Percentiles rank a stretch among this genome's conserved stretches.
Conservation (phyloP, 64 coral and sea anemone species). For the Montipora sp. region DNA sequence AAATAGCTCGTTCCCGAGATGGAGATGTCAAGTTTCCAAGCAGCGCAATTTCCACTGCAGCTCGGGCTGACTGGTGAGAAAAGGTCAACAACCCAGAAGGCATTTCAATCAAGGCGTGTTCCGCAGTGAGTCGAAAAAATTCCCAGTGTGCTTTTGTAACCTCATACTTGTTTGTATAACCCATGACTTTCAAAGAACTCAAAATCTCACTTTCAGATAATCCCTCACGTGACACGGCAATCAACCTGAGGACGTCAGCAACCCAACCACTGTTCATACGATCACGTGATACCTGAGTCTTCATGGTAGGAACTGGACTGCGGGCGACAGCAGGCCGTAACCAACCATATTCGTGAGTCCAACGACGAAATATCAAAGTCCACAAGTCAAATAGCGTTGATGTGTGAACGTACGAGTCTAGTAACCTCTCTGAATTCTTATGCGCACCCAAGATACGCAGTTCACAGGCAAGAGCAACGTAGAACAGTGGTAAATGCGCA, state of each 20-base stretch:
- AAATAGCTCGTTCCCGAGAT: slow-evolving; percentile 85
- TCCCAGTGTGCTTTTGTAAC: slow-evolving; percentile 85
- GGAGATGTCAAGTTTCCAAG: slow-evolving; percentile 86
- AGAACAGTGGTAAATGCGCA: slow-evolving; percentile 84
- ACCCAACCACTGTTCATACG: slow-evolving; percentile 93
- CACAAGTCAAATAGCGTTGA: slow-evolving; percentile 82
- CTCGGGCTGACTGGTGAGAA: slow-evolving; percentile 60
- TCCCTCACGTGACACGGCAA: slow-evolving; percentile 83
- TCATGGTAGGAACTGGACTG: slow-evolving; percentile 80
- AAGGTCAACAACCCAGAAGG: slow-evolving; percentile 78
- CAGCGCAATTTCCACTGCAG: slow-evolving; percentile 72
- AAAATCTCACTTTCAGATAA: slow-evolving; percentile 77
- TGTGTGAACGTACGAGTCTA: slow-evolving; percentile 82
- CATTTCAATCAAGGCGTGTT: slow-evolving; percentile 64
- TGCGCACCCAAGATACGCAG: slow-evolving; percentile 73
- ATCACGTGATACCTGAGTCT: slow-evolving; percentile 94
- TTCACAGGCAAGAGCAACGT: slow-evolving; percentile 83
- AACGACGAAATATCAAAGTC: slow-evolving; percentile 89
- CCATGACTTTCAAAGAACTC: slow-evolving; percentile 82
- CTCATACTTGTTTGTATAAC: slow-evolving; percentile 70
- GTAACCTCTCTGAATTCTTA: slow-evolving; percentile 80
- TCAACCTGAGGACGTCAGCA: slow-evolving; percentile 78
- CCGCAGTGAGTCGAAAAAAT: slow-evolving; percentile 68
- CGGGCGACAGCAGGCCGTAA: slow-evolving; percentile 74
- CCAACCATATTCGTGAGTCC: slow-evolving; percentile 97